Base-by-base conservation (phyloP, 2,797 vertebrate species). In the Podargus strigoides region DNA sequence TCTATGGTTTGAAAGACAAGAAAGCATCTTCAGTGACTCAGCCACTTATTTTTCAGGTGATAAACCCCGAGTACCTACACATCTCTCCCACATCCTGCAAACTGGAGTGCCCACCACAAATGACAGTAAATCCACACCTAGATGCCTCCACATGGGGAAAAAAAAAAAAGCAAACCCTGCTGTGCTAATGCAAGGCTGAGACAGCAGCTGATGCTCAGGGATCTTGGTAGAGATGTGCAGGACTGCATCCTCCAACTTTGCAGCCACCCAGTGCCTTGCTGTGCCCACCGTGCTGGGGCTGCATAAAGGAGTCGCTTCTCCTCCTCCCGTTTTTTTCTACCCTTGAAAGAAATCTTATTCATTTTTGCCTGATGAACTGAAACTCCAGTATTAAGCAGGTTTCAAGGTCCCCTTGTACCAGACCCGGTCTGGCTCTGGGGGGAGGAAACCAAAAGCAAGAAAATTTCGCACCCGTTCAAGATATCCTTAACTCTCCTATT, bases 191-290 rank as follows among this genome's bases (percentile, higher is more conserved):
- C n/a, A 14, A 1, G 32, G 63, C 46, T 52, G 37, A 60, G 56
- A 1, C 4, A 1, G 53, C 55, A 59, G 27, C 7, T 18, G 67
- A 11, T 55, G 55, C 77, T 52, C 6, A 0, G 39, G 41, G 60
- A 37, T 21, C 24, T 66, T 12, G 11, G 10, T 3, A 26, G 42
- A 34, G 46, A 23, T 7, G 76, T 14, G 39, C 42, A 60, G 59
- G 76, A 20, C 17, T 28, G 36, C 34, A 36, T 10, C 44, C 66
- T 44, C 41, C 19, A 13, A 37, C 19, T 42, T 41, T 1, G 2
- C 30, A 22, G 3, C 28, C 3, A 0, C 41, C 27, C 55, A 2
- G 2, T 1, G n/a, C 26, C 41, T 42, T 4, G 3, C 41, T 19
- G 49, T 63, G 50, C 34, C 32, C 21, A 3, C 22, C n/a, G n/a